Base-by-base conservation (phyloP, 1,140 invertebrate species). In the Eurytemora carolleeae region DNA sequence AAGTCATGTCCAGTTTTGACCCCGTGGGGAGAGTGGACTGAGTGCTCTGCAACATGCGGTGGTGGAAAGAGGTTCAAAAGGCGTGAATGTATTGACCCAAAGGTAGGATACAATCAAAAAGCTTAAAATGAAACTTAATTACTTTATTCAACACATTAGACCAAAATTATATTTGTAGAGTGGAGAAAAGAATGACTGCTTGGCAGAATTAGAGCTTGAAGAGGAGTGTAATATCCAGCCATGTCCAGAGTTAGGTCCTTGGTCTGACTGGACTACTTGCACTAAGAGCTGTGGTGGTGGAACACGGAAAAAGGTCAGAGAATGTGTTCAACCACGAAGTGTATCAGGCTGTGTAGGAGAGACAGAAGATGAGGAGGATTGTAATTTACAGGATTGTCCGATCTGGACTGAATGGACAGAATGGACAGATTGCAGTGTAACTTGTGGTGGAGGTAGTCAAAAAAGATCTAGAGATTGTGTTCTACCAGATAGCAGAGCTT, bases 231-330 rank as follows among this genome's bases (percentile, higher is more conserved):
- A 60, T 60, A n/a, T 17, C 20, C 16, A 60, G 7, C 59, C 31
- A 19, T 60, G 59, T 23, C 22, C 52, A 2, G 52, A 52, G 18
- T 80, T 78, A 78, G 72, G 76, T 2, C 65, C 69, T 54, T 80
- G 78, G 78, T 67, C 69, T 21, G 56, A 64, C 3, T 76, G 71
- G 66, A 70, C 72, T 2, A 60, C 68, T 7, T 80, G 78, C 65
- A 74, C 78, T 1, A 63, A 76, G 31, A 70, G 74, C 0, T 80
- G 78, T 70, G 78, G 77, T 1, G 77, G 78, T 17, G 78, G 78
- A 1, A 71, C 79, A 44, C 73, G 75, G 63, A 71, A 69, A 56
- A 70, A 74, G 18, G 65, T 70, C 24, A 66, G 78, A 61, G 70
- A 75, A 63, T 80, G 78, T 67, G 2, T 17, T 19, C 31, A 2